Evolutionary conservation across 1,140 invertebrate species (phyloP).

Genomic region (Drosophila arizonae): DNA sequence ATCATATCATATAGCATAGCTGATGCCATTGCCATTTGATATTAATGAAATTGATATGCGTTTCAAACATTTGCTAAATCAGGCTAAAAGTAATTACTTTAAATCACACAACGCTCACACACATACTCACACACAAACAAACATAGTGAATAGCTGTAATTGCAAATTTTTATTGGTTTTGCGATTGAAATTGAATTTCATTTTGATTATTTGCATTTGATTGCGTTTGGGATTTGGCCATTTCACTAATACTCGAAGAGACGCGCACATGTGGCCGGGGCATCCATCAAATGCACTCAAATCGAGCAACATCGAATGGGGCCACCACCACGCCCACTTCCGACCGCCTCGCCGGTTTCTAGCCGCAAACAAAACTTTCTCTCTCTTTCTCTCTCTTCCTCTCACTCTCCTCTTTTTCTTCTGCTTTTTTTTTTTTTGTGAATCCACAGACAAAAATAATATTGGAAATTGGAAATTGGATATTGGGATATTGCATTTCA

Average conservation of each 20-base stretch:
- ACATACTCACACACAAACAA: not conserved
- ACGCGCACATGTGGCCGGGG: not conserved
- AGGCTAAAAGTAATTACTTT: no score
- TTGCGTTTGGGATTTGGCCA: constrained; percentile 18
- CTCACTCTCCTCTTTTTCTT: not conserved
- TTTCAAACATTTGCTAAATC: no score
- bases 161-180: constrained; percentile 3
- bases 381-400: not conserved
- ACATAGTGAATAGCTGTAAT: not conserved
- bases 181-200: constrained; percentile 44
- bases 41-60: no score
- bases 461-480: constrained; percentile 1
- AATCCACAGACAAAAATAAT: not conserved
- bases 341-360: not conserved
- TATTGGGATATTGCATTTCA: constrained; percentile 40
- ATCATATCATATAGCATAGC: no score
- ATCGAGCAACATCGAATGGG: no score
- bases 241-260: not conserved
- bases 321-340: not conserved
- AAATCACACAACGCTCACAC: not conserved
- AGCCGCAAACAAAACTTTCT: constrained; percentile 1
- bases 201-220: constrained; percentile 37
- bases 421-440: not conserved
- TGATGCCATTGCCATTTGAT: no score
- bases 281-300: constrained; percentile 17